These are phyloP conservation scores for Balearica regulorum DNA, from an alignment of 2,797 vertebrate genomes.

Conservation along the genomic window DNA sequence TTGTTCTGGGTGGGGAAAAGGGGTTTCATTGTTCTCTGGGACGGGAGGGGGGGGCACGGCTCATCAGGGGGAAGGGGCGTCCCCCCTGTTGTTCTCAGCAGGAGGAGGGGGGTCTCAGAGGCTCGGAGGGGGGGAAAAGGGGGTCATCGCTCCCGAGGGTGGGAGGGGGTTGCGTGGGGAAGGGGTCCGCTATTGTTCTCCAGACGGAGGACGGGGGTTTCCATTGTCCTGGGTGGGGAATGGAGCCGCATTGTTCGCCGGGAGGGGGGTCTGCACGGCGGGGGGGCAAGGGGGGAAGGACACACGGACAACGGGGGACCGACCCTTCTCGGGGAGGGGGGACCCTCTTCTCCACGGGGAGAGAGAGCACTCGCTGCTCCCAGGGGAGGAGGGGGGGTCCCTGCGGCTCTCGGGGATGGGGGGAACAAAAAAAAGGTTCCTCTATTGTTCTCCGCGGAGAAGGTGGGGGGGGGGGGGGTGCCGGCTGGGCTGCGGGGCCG, in stretches of 20 bases:
- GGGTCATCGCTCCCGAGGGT: background rate
- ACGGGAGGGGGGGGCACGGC: background rate
- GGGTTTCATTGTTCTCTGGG: slow-evolving; percentile 34
- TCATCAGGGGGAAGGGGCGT: background rate
- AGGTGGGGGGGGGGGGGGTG: background rate
- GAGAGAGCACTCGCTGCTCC: background rate
- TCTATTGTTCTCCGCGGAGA: background rate
- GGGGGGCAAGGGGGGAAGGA: background rate
- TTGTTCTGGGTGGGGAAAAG: background rate
- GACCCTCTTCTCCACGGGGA: background rate
- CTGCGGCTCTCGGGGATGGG: background rate
- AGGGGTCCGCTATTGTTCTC: background rate
- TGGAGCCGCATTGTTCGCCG: background rate
- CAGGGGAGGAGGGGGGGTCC: background rate
- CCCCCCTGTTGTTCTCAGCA: background rate
- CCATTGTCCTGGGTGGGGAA: slow-evolving; percentile 8
- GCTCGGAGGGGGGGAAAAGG: too few relatives aligned
- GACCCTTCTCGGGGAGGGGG: background rate
- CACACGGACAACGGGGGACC: background rate
- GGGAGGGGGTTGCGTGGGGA: background rate
- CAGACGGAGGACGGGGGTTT: background rate
- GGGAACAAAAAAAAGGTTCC: background rate
- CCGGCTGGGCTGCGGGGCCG: background rate
- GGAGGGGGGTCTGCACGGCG: background rate
- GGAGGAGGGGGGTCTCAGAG: background rate